Conservation (phyloP, 2,888 invertebrate species). For the Tenthredo distinguenda region DNA sequence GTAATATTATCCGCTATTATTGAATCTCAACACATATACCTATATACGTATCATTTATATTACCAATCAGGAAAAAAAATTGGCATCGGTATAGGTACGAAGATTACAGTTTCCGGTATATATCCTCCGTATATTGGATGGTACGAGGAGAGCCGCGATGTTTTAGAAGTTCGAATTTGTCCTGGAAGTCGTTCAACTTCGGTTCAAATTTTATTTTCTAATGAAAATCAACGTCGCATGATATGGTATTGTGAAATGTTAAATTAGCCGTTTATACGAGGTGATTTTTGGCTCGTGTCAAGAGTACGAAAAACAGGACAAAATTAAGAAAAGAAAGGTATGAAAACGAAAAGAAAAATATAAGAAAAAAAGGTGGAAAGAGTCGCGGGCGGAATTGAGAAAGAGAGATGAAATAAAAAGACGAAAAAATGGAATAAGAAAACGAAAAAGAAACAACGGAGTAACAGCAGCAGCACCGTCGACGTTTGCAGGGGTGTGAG, state of each 20-base stretch:
- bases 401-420: constrained; percentile 8
- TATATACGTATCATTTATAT: background rate
- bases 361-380: constrained; percentile 10
- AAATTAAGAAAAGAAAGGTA: background rate
- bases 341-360: background rate
- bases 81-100: background rate
- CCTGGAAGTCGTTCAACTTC: background rate
- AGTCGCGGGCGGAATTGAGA: background rate
- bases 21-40: background rate
- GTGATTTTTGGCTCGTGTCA: constrained; percentile 27
- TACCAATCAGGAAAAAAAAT: background rate
- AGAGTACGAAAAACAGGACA: background rate
- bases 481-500: constrained; percentile 63
- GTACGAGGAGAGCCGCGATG: background rate
- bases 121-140: background rate
- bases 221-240: background rate
- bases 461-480: constrained; percentile 47
- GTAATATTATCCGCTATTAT: constrained; percentile 12
- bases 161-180: background rate
- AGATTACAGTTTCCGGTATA: background rate
- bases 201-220: background rate
- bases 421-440: constrained; percentile 26
- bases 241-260: background rate
- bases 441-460: constrained; percentile 32
- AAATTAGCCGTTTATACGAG: background rate